Percentiles rank a stretch among this genome's conserved stretches.
Conservation (phyloP, 2,888 invertebrate species). For the Neoitamus cyanurus region DNA sequence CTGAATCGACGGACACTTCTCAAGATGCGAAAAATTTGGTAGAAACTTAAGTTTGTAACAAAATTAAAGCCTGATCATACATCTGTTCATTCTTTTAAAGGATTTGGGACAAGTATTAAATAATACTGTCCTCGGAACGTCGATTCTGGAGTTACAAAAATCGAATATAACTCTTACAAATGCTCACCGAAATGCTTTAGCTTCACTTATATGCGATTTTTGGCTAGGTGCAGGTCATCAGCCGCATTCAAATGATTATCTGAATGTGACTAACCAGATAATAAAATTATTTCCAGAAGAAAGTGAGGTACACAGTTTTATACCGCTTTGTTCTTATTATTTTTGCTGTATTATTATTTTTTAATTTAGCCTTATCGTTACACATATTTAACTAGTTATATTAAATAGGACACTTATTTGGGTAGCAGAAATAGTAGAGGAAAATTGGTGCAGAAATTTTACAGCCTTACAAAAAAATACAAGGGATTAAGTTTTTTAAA, state of each 20-base stretch:
- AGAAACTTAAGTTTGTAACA: constrained; percentile 53
- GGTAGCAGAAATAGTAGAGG: not conserved
- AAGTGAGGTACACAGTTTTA: not conserved
- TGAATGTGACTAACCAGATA: not conserved
- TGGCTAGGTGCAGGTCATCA: not conserved
- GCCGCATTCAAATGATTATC: not conserved
- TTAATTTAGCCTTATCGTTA: not conserved
- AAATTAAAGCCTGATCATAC: too few relatives aligned
- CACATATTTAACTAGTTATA: too few relatives aligned
- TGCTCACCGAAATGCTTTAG: not conserved
- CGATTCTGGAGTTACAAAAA: not conserved
- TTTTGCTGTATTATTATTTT: not conserved
- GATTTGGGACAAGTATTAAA: too few relatives aligned
- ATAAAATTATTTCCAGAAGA: not conserved
- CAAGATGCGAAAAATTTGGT: constrained; percentile 58
- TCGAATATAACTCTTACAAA: not conserved
- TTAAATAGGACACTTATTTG: not conserved
- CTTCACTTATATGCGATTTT: not conserved
- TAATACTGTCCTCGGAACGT: too few relatives aligned
- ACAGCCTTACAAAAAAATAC: not conserved
- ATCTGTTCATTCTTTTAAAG: too few relatives aligned
- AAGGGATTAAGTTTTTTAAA: not conserved
- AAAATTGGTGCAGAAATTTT: not conserved
- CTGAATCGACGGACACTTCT: not conserved
- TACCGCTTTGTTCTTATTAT: too few relatives aligned